Base-by-base conservation (phyloP, 2,888 invertebrate species). In the Hydropsyche betteni region DNA sequence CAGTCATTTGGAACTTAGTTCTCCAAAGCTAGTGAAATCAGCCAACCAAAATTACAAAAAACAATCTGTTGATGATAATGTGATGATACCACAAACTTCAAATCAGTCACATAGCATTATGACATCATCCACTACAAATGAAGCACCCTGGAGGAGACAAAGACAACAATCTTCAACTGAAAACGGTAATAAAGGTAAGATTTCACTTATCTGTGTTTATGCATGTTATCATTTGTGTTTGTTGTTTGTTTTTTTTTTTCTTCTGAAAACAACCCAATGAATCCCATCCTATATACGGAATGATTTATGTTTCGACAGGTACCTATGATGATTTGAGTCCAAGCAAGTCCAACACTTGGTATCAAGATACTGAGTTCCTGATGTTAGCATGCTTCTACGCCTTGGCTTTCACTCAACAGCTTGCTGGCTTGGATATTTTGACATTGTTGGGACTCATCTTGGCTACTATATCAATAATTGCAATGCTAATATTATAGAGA, bases 371-470 rank as follows among this genome's bases (percentile, higher is more conserved):
- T 81, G 86, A 91, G 87, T 90, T 90, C 83, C 85, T 92, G 87
- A 89, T 91, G 87, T 88, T 93, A 88, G 92, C 93, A 90, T 92
- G 92, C 87, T 89, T 92, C 82, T 91, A 92, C 87, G 91, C 92
- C 83, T 83, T 91, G 87, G 90, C 91, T 89, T 89, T 91, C 84
- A 88, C 89, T 80, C 90, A 91, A 83, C 90, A 91, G 84, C 86
- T 93, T 84, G 90, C 91, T 83, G 90, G 91, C 81, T 85, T 92
- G 86, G 93, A 94, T 86, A 88, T 92, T 86, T 88, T 93, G 86
- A 91, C 92, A 83, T 87, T 92, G 84, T 88, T 93, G 84, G 91
- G 92, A 85, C 88, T 94, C 83, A 85, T 93, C 84, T 88, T 93
- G 84, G 93, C 93, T 83, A 89, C 93, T 82, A 87, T 92, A 83